Conservation (phyloP, 92 coral and sea anemone genomes). For the Galaxea fascicularis region DNA sequence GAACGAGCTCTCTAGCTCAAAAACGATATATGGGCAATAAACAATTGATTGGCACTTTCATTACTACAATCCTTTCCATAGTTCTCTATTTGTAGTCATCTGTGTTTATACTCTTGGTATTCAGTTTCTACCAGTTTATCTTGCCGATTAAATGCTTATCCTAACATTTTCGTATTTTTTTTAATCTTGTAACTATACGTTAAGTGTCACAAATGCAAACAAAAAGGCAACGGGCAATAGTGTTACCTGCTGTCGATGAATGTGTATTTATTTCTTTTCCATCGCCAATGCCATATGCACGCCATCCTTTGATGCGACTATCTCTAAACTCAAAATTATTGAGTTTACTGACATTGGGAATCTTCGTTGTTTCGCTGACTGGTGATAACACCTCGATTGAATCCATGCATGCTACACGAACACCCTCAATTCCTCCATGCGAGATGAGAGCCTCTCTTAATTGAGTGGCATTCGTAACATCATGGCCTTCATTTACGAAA, state of each 20-base stretch:
- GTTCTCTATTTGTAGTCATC: not conserved
- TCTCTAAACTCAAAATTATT: not conserved
- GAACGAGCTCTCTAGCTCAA: too few relatives aligned
- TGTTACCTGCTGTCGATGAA: conserved; percentile 30
- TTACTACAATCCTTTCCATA: not conserved
- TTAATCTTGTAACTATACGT: too few relatives aligned
- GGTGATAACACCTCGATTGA: conserved; percentile 3
- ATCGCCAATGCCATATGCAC: conserved; percentile 48
- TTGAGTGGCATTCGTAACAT: conserved; percentile 6
- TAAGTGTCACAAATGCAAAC: not conserved
- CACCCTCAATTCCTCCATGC: conserved; percentile 42
- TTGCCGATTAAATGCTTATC: too few relatives aligned
- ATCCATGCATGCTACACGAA: conserved; percentile 17
- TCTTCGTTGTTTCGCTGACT: conserved; percentile 13
- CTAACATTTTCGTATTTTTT: too few relatives aligned
- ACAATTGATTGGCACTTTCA: too few relatives aligned
- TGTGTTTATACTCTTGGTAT: too few relatives aligned
- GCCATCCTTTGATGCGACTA: conserved; percentile 24
- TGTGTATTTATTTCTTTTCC: conserved; percentile 50
- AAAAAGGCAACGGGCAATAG: conserved; percentile 8
- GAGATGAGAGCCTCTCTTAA: conserved; percentile 25
- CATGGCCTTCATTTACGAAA: conserved; percentile 47
- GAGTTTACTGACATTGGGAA: conserved; percentile 4
- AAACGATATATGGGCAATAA: too few relatives aligned
- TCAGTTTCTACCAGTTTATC: too few relatives aligned